phyloP scores from a whole-genome alignment of 64 coral and sea anemone species.

The Montipora sp. region DNA sequence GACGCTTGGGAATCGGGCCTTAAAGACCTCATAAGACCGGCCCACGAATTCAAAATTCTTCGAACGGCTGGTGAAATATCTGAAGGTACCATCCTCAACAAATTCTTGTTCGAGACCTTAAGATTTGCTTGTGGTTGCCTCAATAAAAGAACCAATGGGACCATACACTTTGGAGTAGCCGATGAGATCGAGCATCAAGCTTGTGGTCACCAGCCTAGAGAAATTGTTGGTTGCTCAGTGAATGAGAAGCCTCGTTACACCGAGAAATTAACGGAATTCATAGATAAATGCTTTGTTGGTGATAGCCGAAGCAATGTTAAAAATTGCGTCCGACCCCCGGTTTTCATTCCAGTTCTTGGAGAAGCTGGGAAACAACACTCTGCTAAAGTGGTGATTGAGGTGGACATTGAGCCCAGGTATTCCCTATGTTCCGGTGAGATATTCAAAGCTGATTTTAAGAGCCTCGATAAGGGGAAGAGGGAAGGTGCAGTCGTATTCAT shows the following conservation, averaged over 20 bases:
- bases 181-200: slow-evolving; percentile 1
- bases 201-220: background rate
- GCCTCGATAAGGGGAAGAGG: background rate
- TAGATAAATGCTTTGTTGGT: slow-evolving; percentile 60
- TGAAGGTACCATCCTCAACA: background rate
- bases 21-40: slow-evolving; percentile 53
- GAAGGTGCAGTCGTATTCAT: background rate
- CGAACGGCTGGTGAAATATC: background rate
- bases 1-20: slow-evolving; percentile 29
- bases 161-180: slow-evolving; percentile 67
- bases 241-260: background rate
- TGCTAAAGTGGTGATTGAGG: slow-evolving; percentile 53
- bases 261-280: slow-evolving; percentile 61
- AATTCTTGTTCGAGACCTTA: slow-evolving; percentile 55
- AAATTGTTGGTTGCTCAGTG: slow-evolving; percentile 52
- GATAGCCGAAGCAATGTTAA: slow-evolving; percentile 49
- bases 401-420: slow-evolving; percentile 60
- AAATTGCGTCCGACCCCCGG: slow-evolving; percentile 62
- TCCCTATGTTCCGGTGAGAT: background rate
- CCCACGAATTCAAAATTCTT: slow-evolving; percentile 62
- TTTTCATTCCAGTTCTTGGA: slow-evolving; percentile 14
- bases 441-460: slow-evolving; percentile 26
- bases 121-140: slow-evolving; percentile 59
- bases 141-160: slow-evolving; percentile 57
- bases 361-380: background rate